phyloP scores from a whole-genome alignment of 2,113 vertebrate species.

The Bathybates hornii region DNA sequence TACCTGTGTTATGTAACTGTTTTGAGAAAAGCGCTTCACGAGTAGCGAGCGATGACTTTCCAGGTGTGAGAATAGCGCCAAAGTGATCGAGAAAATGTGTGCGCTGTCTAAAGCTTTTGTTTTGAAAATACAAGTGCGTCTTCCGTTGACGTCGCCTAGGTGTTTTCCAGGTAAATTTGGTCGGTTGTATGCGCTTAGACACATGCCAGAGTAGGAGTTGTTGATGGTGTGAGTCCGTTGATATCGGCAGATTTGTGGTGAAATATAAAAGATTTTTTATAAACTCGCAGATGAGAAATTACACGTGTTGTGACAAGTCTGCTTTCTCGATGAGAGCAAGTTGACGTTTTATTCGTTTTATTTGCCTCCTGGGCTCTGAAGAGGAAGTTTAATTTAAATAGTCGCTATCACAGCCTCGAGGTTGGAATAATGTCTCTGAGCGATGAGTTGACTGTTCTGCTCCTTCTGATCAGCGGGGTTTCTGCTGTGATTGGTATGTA shows the following conservation, averaged over 20 bases:
- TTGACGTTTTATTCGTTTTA: background rate
- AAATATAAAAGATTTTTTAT: background rate
- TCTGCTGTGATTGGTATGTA: background rate
- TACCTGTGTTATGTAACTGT: background rate
- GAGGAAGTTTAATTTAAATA: background rate
- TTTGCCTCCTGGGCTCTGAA: background rate
- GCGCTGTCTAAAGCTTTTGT: background rate
- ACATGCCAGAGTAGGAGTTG: too few species aligned
- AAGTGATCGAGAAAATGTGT: background rate
- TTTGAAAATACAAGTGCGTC: background rate
- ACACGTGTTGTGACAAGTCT: background rate
- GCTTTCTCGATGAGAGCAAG: background rate
- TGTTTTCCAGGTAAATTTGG: background rate
- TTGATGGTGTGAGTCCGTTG: background rate
- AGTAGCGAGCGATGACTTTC: too few species aligned
- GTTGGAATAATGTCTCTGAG: background rate
- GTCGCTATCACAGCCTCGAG: background rate
- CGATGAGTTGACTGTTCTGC: background rate
- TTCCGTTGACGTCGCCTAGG: background rate
- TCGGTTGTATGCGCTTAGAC: rapidly evolving
- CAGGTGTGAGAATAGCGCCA: too few species aligned
- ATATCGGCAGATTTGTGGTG: background rate
- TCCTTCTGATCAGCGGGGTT: background rate
- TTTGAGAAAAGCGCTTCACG: background rate
- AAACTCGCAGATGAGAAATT: background rate